Evolutionary conservation across 2,797 vertebrate species (phyloP), one percentile per base, ranked within the genome.

Genomic region (Liasis olivaceus): DNA sequence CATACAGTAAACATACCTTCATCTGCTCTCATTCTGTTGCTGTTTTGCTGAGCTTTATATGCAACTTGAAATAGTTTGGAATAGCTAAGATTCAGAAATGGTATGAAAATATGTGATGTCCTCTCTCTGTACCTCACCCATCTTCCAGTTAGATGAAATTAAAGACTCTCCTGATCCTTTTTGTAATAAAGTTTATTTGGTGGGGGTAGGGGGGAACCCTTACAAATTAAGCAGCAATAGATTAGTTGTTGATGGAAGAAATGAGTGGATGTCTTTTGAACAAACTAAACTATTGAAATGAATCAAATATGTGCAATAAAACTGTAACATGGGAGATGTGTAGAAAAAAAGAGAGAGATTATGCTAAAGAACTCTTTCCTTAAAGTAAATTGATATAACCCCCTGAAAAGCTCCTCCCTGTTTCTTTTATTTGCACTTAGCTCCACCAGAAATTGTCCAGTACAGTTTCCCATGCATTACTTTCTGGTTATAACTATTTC

Each of bases 1-100:
- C 92, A 89, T 92, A 93, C 94, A 93, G 69, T 89, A 94, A 94
- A 94, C 90, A 95, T 90, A 64, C 93, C 88, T 92, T 95, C 90
- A 94, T 93, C 42, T 89, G 54, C 72, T 72, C 54, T 31, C 31
- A 90, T 84, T 93, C 59, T 93, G 59, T 85, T 93, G 93, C 93
- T 93, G 60, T 93, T 92, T 93, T 62, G 24, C 89, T 94, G 88
- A 94, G 93, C 47, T 89, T 93, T 94, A 88, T 24, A 59, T 62
- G 90, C 56, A 89, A 94, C 60, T 69, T 72, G 69, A 94, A 95
- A 92, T 85, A 5, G 90, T 13, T 88, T 69, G 77, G 26, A 89
- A 59, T 84, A 42, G 14, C 63, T 85, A 69, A 87, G 22, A 31
- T 51, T 81, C 14, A 36, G 66, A 51, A 89, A 77, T 63, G 20